These are phyloP conservation scores for Dromius quadrimaculatus DNA, from an alignment of 2,888 invertebrate genomes.

Conservation along the genomic window DNA sequence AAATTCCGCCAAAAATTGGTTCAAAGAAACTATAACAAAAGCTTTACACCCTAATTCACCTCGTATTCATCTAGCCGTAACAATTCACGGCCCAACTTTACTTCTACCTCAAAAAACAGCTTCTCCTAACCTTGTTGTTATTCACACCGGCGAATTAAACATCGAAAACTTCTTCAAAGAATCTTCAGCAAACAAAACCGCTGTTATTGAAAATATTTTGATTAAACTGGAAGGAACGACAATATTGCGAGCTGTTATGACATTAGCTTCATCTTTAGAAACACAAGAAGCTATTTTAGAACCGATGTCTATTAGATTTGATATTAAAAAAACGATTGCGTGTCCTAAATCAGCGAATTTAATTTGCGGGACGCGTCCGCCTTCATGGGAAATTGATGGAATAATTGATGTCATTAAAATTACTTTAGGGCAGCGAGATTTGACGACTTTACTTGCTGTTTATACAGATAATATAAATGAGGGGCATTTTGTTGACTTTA, in stretches of 20 bases:
- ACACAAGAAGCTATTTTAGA: conserved; percentile 85
- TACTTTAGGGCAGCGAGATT: conserved; percentile 81
- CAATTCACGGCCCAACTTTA: conserved; percentile 77
- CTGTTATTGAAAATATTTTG: conserved; percentile 76
- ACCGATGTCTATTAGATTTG: conserved; percentile 78
- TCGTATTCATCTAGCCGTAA: conserved; percentile 64
- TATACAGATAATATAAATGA: conserved; percentile 79
- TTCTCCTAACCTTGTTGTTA: conserved; percentile 80
- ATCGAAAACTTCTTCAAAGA: conserved; percentile 83
- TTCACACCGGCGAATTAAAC: conserved; percentile 82
- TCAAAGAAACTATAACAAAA: conserved; percentile 17
- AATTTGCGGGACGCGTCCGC: conserved; percentile 51
- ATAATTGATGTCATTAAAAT: conserved; percentile 75
- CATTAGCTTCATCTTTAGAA: conserved; percentile 78
- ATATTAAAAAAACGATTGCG: conserved; percentile 76
- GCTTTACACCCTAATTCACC: conserved; percentile 57
- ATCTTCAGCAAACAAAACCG: conserved; percentile 66
- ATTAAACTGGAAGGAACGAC: conserved; percentile 77
- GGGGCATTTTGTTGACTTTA: conserved; percentile 69
- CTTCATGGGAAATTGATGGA: conserved; percentile 73
- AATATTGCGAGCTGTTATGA: conserved; percentile 79
- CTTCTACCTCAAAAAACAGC: conserved; percentile 84
- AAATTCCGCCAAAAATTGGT: neutral
- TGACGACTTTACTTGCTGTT: conserved; percentile 78
- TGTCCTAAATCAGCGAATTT: conserved; percentile 62